Conservation (phyloP, 2,797 vertebrate species). For the Lagocephalus sceleratus region DNA sequence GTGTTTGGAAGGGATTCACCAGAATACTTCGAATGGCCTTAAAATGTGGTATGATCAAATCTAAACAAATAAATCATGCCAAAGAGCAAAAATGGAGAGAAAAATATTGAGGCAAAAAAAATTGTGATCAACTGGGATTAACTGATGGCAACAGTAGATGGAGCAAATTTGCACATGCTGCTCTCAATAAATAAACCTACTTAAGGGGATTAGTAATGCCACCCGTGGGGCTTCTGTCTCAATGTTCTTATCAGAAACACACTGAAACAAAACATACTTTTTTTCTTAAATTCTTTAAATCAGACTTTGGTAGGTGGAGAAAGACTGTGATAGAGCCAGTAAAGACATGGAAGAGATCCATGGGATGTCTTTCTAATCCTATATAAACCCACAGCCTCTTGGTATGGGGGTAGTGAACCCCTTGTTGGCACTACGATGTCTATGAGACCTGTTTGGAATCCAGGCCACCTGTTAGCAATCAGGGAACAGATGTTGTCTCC, state of each 20-base stretch:
- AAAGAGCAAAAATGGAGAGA: too few species aligned
- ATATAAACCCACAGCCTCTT: too few species aligned
- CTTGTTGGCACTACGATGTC: constrained; percentile 15
- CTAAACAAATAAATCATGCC: too few species aligned
- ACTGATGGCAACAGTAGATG: constrained; percentile 67
- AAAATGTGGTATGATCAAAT: too few species aligned
- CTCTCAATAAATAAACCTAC: constrained; percentile 68
- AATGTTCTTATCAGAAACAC: constrained; percentile 67
- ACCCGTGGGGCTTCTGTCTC: constrained; percentile 57
- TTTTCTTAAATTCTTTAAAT: constrained; percentile 44
- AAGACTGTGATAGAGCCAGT: constrained; percentile 42
- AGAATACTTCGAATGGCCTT: too few species aligned
- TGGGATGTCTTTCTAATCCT: constrained; percentile 23
- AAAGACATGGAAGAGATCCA: constrained; percentile 32
- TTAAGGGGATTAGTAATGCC: constrained; percentile 73
- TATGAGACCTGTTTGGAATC: constrained; percentile 48
- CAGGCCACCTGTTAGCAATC: constrained; percentile 50
- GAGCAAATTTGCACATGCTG: constrained; percentile 60
- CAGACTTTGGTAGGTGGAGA: constrained; percentile 24
- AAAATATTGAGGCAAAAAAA: constrained; percentile 20
- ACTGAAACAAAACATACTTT: constrained; percentile 64
- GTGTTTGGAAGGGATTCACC: background rate
- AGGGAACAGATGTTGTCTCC: constrained; percentile 52
- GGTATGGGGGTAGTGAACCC: too few species aligned
- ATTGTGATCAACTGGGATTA: constrained; percentile 57